These are phyloP conservation scores for Clarias gariepinus DNA, from an alignment of 2,113 vertebrate species.

Conservation along the genomic window DNA sequence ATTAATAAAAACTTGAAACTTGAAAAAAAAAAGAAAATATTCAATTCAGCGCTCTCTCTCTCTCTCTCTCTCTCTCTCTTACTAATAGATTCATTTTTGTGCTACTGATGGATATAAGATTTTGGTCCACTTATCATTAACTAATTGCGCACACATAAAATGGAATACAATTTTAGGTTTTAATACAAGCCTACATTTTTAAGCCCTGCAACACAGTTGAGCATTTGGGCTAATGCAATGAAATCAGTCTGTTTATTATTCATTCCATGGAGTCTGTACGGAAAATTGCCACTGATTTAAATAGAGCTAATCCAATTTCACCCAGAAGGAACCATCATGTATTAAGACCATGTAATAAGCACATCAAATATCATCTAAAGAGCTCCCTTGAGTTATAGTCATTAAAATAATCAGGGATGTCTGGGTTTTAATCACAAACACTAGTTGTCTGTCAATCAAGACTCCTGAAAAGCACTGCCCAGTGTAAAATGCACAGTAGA, in stretches of 20 bases:
- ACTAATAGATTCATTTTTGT: neutral
- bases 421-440: conserved; percentile 14
- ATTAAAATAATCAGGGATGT: conserved; percentile 39
- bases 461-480: neutral
- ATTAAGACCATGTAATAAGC: neutral
- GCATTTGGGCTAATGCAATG: neutral
- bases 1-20: neutral
- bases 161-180: neutral
- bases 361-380: neutral
- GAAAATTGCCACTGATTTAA: neutral
- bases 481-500: neutral
- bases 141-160: neutral
- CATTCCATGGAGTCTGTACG: neutral
- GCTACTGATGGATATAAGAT: neutral
- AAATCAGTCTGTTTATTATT: conserved; percentile 4
- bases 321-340: neutral
- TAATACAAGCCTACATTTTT: neutral
- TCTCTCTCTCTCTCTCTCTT: neutral
- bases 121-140: neutral
- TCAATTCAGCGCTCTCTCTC: neutral
- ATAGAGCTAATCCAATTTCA: conserved; percentile 8
- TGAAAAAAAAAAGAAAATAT: neutral
- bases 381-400: neutral
- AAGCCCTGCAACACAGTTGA: neutral
- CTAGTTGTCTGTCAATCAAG: conserved; percentile 24